Conservation (phyloP, 1,140 invertebrate species). For the Cotesia typhae region DNA sequence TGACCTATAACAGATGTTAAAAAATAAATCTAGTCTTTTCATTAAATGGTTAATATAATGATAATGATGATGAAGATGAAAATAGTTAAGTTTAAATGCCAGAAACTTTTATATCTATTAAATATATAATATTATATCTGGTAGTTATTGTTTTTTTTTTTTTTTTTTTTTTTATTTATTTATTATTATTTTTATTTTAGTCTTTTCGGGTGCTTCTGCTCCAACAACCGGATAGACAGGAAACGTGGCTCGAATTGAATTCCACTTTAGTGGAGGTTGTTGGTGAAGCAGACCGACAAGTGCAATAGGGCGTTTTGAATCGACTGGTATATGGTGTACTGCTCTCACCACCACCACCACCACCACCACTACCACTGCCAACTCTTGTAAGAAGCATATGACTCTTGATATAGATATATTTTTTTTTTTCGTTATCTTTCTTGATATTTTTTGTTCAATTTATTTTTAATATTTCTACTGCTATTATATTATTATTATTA, state of each 20-base stretch:
- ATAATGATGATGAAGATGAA: too few species aligned
- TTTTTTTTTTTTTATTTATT: too few species aligned
- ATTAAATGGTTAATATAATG: too few species aligned
- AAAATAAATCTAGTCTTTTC: too few species aligned
- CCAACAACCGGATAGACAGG: conserved; percentile 40
- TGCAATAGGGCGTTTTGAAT: conserved; percentile 48
- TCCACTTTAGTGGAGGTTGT: conserved; percentile 51
- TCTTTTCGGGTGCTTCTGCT: conserved; percentile 13
- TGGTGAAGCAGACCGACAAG: conserved; percentile 49
- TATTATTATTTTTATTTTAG: neutral
- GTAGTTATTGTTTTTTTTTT: too few species aligned
- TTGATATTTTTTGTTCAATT: neutral
- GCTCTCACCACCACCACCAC: too few species aligned
- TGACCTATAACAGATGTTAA: too few species aligned
- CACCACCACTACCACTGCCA: neutral
- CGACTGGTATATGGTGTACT: conserved; percentile 1
- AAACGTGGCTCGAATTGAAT: conserved; percentile 53
- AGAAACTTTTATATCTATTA: too few species aligned
- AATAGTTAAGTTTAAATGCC: too few species aligned
- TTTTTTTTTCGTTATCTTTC: neutral
- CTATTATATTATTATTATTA: too few species aligned
- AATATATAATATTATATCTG: too few species aligned
- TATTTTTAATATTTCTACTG: neutral
- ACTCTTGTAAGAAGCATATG: neutral
- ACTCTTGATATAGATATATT: conserved; percentile 7